phyloP scores from a whole-genome alignment of 2,113 vertebrate species.

The Vidua chalybeata region DNA sequence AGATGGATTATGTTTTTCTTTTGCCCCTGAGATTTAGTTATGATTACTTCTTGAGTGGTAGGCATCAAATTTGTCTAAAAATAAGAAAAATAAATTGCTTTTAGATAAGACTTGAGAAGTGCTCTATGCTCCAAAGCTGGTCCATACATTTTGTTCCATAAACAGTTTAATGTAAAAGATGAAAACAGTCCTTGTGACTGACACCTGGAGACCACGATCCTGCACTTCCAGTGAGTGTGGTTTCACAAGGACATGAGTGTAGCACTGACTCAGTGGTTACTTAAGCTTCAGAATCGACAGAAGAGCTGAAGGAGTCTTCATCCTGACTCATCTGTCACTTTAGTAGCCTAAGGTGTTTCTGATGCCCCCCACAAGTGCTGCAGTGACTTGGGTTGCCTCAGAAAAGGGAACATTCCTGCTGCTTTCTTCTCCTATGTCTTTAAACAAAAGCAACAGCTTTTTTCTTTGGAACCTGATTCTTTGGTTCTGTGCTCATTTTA shows the following conservation, averaged over 20 bases:
- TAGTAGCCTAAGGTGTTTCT: background rate
- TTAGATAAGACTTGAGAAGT: background rate
- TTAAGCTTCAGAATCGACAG: background rate
- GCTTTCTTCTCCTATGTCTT: background rate
- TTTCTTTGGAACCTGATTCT: background rate
- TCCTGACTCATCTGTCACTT: background rate
- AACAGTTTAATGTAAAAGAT: background rate
- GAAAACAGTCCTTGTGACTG: background rate
- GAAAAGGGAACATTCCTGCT: background rate
- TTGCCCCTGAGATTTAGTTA: background rate
- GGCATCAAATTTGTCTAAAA: background rate
- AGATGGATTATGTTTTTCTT: background rate
- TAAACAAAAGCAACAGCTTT: background rate
- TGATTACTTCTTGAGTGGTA: background rate
- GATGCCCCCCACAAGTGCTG: fast-evolving
- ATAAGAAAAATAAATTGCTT: background rate
- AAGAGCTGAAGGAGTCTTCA: background rate
- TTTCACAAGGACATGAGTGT: background rate
- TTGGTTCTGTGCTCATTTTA: background rate
- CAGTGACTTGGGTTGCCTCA: background rate
- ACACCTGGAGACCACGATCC: background rate
- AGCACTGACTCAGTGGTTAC: background rate
- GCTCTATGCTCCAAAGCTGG: background rate
- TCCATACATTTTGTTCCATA: background rate
- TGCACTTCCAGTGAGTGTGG: background rate